A percentile compares a stretch with the other conserved stretches of the same genome.
These are phyloP conservation scores for Macaca mulatta DNA, from an alignment of 2,113 vertebrate genomes.

Conservation along the genomic window DNA sequence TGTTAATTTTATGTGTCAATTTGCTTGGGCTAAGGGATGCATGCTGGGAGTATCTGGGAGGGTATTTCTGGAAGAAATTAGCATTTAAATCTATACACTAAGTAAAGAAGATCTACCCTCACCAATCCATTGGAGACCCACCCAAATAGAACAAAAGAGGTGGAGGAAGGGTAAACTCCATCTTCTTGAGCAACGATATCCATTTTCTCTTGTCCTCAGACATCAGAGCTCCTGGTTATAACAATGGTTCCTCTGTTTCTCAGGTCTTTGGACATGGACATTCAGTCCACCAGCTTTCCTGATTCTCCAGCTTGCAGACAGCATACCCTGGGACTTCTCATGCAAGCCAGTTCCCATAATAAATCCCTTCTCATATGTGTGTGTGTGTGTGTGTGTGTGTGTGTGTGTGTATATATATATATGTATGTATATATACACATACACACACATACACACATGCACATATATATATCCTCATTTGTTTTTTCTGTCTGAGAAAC, in stretches of 20 bases:
- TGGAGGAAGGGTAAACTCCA: neutral
- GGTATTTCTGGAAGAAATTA: neutral
- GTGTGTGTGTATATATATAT: too few species aligned
- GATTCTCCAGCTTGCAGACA: neutral
- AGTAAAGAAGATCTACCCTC: neutral
- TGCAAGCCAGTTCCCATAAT: neutral
- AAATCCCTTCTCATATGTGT: neutral
- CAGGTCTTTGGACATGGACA: neutral
- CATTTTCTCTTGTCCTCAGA: neutral
- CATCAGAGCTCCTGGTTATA: neutral
- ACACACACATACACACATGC: too few species aligned
- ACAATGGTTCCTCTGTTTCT: too few species aligned
- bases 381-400: too few species aligned
- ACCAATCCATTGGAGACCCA: neutral
- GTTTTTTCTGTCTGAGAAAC: neutral
- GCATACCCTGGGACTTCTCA: neutral
- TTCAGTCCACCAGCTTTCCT: neutral
- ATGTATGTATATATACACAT: accelerated
- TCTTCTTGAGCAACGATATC: neutral
- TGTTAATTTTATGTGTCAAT: neutral
- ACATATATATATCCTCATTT: neutral
- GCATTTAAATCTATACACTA: neutral
- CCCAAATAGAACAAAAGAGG: neutral
- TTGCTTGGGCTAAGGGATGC: neutral
- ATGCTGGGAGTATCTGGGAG: neutral